Percentiles rank a stretch among this genome's conserved stretches.
Conservation (phyloP, 2,797 vertebrate species). For the Fistularia tabacaria region DNA sequence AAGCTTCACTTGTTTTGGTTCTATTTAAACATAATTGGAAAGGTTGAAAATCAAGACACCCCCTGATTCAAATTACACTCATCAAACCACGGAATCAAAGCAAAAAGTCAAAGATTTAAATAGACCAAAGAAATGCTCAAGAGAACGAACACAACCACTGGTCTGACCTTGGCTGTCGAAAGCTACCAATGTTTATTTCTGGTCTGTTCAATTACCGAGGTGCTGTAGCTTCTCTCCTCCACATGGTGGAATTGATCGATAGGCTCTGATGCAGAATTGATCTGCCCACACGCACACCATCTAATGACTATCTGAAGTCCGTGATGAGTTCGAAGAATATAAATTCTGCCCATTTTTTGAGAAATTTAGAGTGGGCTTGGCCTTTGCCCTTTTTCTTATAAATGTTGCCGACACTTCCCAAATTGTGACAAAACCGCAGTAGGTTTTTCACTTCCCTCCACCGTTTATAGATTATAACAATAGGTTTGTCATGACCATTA, state of each 20-base stretch:
- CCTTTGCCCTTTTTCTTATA: slow-evolving; percentile 3
- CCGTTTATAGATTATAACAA: too few species aligned
- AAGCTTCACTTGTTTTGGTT: too few species aligned
- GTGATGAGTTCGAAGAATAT: slow-evolving; percentile 48
- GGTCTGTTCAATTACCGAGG: slow-evolving; percentile 53
- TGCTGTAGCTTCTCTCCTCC: slow-evolving; percentile 35
- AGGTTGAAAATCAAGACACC: too few species aligned
- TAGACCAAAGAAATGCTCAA: slow-evolving; percentile 15
- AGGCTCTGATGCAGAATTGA: slow-evolving; percentile 43
- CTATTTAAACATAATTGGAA: too few species aligned
- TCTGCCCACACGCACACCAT: slow-evolving; percentile 36
- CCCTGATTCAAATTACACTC: too few species aligned
- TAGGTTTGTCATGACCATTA: too few species aligned
- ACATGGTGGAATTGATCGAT: slow-evolving; percentile 58
- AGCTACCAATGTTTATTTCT: slow-evolving; percentile 52
- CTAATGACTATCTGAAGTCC: slow-evolving; percentile 54
- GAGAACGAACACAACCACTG: slow-evolving; percentile 21
- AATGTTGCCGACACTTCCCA: slow-evolving; percentile 14
- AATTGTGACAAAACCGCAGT: slow-evolving; percentile 9
- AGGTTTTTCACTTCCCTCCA: too few species aligned
- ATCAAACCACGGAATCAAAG: too few species aligned
- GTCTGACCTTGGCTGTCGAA: slow-evolving; percentile 49
- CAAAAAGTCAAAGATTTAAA: too few species aligned
- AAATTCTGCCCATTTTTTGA: slow-evolving; percentile 31
- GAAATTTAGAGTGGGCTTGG: slow-evolving; percentile 7